Conservation (phyloP, 2,888 invertebrate genomes). For the Oscheius sp. region DNA sequence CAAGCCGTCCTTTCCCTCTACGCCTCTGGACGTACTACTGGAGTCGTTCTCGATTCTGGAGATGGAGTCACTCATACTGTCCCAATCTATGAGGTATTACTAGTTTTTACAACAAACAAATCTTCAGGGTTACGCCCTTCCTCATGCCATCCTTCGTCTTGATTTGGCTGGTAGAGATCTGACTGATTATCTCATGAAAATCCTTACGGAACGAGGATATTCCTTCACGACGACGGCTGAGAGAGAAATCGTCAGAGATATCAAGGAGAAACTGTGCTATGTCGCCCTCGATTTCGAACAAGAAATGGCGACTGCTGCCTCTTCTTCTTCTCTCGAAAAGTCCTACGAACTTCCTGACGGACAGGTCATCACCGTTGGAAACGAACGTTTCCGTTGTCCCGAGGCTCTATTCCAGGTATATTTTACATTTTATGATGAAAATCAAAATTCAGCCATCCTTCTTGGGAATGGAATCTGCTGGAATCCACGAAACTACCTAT, state of each 20-base stretch:
- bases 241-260: slow-evolving; percentile 91
- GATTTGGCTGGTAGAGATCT: slow-evolving; percentile 75
- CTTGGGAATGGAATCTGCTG: slow-evolving; percentile 76
- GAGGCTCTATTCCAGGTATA: slow-evolving; percentile 89
- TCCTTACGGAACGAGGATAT: slow-evolving; percentile 74
- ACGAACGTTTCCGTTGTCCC: slow-evolving; percentile 86
- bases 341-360: slow-evolving; percentile 88
- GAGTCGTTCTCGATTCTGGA: slow-evolving; percentile 83
- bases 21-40: slow-evolving; percentile 77
- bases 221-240: slow-evolving; percentile 70
- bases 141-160: slow-evolving; percentile 73
- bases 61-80: slow-evolving; percentile 85
- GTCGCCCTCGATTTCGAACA: slow-evolving; percentile 98
- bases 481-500: slow-evolving; percentile 75
- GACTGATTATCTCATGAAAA: slow-evolving; percentile 76
- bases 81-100: slow-evolving; percentile 89
- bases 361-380: slow-evolving; percentile 76
- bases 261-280: slow-evolving; percentile 93
- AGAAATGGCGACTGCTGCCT: slow-evolving; percentile 89
- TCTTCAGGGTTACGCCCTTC: slow-evolving; percentile 76
- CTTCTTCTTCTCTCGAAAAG: slow-evolving; percentile 88
- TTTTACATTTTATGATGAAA: no score
- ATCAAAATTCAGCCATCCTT: slow-evolving; percentile 80
- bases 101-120: no score
- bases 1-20: slow-evolving; percentile 91